Evolutionary conservation across 2,888 invertebrate genomes (phyloP).

Genomic region (Papilio demoleus): DNA sequence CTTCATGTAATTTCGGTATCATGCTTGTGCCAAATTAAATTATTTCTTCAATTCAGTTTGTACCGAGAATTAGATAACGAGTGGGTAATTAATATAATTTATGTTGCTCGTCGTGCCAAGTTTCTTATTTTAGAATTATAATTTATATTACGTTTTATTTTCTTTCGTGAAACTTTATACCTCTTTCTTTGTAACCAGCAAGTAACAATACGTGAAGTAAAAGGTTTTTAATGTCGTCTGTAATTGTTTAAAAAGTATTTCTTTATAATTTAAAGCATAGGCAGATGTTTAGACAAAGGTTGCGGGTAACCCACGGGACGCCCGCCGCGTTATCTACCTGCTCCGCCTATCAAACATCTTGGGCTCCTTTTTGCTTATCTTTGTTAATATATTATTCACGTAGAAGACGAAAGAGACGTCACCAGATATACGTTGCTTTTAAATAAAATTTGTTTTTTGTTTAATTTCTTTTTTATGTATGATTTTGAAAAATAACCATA

Average conservation of each 20-base stretch:
- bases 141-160: neutral
- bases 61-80: slow-evolving; percentile 22
- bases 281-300: slow-evolving; percentile 55
- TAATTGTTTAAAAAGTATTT: slow-evolving; percentile 49
- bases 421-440: slow-evolving; percentile 45
- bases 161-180: neutral
- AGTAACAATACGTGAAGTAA: neutral
- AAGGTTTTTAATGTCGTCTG: slow-evolving; percentile 7
- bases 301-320: slow-evolving; percentile 58
- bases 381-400: slow-evolving; percentile 62
- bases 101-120: slow-evolving; percentile 41
- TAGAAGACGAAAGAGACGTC: slow-evolving; percentile 58
- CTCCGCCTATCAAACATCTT: slow-evolving; percentile 62
- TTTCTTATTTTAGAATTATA: slow-evolving; percentile 41
- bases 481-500: neutral
- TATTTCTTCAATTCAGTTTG: slow-evolving; percentile 28
- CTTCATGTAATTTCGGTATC: slow-evolving; percentile 51
- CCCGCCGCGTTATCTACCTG: slow-evolving; percentile 55
- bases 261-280: slow-evolving; percentile 51
- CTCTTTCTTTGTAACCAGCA: neutral
- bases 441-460: slow-evolving; percentile 15
- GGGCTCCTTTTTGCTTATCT: slow-evolving; percentile 68
- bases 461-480: neutral
- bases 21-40: slow-evolving; percentile 43
- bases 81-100: slow-evolving; percentile 38